Evolutionary conservation across 2,797 vertebrate species (phyloP), one percentile per base, ranked within the genome.

Genomic region (Parauchenoglanis ngamensis): DNA sequence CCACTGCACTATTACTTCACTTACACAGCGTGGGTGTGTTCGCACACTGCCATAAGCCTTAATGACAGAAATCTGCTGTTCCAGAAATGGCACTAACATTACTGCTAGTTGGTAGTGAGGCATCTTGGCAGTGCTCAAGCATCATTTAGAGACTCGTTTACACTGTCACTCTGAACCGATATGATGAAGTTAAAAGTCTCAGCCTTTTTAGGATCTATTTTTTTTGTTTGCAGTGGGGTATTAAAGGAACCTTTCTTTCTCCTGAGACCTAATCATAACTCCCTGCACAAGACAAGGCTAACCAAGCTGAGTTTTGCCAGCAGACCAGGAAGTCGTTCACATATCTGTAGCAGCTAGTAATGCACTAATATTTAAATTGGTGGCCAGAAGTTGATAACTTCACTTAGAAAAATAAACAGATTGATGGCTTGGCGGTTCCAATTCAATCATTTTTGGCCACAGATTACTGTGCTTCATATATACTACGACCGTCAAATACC

Each of bases 1-100:
- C 52, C 65, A 52, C 23, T 49, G 35, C 52, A 44, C 75, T 15
- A 31, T 68, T 57, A 40, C 25, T 87, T 78, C 44, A 83, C 56
- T 49, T 72, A 54, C 52, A 40, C 28, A 35, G 73, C 83, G 77
- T 78, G 76, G 21, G 73, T 72, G 75, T 87, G 73, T 84, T 87
- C 40, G 4, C 4, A 11, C 56, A 67, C 73, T 85, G 75, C 65
- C 61, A 59, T 35, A 59, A 87, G 19, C n/a, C 86, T 76, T 68
- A 63, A 35, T 85, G 83, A 84, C 82, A 56, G 23, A 59, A 83
- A 73, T 84, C 83, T 57, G 54, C 54, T 72, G 52, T 44, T 84
- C 35, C 73, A 46, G 57, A 46, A 67, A 85, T 31, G 35, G 81
- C 81, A 35, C 46, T 68, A 63, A 63, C 23, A 8, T 21, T 67